Evolutionary conservation across 2,888 invertebrate genomes (phyloP).

Genomic region (Neocrepidodera transversa): DNA sequence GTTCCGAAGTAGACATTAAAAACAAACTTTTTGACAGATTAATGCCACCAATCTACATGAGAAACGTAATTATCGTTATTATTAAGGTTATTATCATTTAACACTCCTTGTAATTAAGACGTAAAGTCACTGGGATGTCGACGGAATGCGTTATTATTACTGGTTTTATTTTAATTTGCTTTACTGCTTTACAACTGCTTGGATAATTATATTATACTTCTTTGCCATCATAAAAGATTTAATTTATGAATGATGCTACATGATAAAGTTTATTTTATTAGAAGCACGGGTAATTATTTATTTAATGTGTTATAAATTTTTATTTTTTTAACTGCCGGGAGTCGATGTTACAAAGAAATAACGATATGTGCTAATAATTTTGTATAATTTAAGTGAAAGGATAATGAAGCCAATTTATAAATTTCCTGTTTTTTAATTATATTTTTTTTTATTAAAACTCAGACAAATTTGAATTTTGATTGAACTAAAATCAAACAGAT

Average conservation of each 20-base stretch:
- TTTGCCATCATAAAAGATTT: slow-evolving; percentile 2
- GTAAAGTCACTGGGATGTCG: slow-evolving; percentile 5
- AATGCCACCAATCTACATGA: slow-evolving; percentile 8
- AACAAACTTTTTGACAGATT: slow-evolving; percentile 15
- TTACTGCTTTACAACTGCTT: not conserved
- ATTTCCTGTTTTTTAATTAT: too few relatives aligned
- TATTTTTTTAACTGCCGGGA: not conserved
- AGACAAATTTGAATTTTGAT: too few relatives aligned
- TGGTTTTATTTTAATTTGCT: slow-evolving; percentile 14
- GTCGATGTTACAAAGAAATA: not conserved
- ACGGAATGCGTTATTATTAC: slow-evolving; percentile 14
- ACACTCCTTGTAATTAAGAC: slow-evolving; percentile 18
- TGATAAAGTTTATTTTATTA: slow-evolving; percentile 2
- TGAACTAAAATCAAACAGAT: too few relatives aligned
- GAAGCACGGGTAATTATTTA: not conserved
- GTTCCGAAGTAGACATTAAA: too few relatives aligned
- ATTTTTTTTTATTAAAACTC: too few relatives aligned
- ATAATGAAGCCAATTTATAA: too few relatives aligned
- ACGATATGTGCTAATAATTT: not conserved
- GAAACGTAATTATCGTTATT: slow-evolving; percentile 22
- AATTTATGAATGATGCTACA: too few relatives aligned
- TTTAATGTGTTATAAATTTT: not conserved
- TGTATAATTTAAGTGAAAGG: too few relatives aligned
- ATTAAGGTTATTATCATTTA: slow-evolving; percentile 22
- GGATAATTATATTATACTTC: not conserved